Evolutionary conservation across 1,140 invertebrate genomes (phyloP).

Genomic region (Eufriesea mexicana): DNA sequence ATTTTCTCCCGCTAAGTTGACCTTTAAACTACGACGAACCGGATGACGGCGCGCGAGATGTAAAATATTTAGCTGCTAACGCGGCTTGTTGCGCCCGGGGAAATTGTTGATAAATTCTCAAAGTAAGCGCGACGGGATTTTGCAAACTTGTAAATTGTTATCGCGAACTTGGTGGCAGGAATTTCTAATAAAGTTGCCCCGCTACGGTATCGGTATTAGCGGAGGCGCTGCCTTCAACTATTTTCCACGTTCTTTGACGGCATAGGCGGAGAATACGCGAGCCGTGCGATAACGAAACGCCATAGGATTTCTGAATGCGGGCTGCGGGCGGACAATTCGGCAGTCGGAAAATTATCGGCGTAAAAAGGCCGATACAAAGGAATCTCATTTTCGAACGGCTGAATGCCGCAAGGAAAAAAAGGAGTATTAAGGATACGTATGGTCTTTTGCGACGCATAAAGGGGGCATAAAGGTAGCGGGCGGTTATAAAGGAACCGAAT

Average conservation of each 20-base stretch:
- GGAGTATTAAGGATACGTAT: constrained; percentile 20
- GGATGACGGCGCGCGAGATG: too few relatives aligned
- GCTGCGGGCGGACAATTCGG: background rate
- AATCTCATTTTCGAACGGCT: constrained; percentile 41
- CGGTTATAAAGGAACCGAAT: constrained; percentile 33
- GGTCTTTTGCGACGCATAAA: constrained; percentile 23
- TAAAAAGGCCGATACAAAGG: constrained; percentile 28
- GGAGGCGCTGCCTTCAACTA: background rate
- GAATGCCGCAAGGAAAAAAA: constrained; percentile 7
- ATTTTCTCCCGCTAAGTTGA: too few relatives aligned
- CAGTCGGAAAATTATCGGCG: constrained; percentile 42
- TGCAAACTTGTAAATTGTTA: background rate
- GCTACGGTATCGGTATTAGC: background rate
- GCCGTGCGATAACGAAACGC: constrained; percentile 12
- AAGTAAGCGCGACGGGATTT: background rate
- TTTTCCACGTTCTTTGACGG: background rate
- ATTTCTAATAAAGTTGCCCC: too few relatives aligned
- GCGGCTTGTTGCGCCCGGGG: background rate
- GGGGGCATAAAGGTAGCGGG: constrained; percentile 10
- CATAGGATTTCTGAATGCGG: background rate
- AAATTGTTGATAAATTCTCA: background rate
- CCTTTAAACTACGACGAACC: too few relatives aligned
- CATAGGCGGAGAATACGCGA: background rate
- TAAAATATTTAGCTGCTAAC: too few relatives aligned
- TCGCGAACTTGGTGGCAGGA: too few relatives aligned